Base-by-base conservation (phyloP, 2,888 invertebrate species). In the Eulithis prunata region DNA sequence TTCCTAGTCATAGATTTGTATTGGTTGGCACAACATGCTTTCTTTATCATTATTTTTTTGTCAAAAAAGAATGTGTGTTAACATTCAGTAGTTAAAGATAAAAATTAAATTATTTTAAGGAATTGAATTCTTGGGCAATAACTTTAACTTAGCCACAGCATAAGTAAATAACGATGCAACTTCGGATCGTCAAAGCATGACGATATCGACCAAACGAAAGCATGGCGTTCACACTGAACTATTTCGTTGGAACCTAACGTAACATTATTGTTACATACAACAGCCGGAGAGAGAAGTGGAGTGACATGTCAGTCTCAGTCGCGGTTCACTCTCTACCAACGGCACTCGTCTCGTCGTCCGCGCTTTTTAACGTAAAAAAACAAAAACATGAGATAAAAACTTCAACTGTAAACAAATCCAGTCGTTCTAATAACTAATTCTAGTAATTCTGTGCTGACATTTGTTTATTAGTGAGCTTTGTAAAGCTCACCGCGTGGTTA, bases 361-460 rank as follows among this genome's bases (percentile, higher is more conserved):
- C 55, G 49, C 56, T 36, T 14, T 38, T 32, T 28, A 56, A 41
- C 62, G 58, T 46, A 46, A 56, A 66, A 36, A 65, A 71, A 59
- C 70, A 57, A 69, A 76, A 80, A 75, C 72, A 81, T 80, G 74
- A 79, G 73, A 78, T 76, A 79, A 75, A 79, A n/a, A 72, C 60
- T 60, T 28, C 12, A 32, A 60, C 56, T 51, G 0, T 12, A 54
- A 55, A 58, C 52, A 46, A 60, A 49, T 58, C 43, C 8, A 21
- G 21, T 56, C 12, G 13, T 41, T 54, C 2, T 21, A 47, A 38
- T 6, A 57, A n/a, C 12, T 14, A 12, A 21, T 28, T 1, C 32
- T 32, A 32, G 21, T 5, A 12, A 13, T 49, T 11, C 51, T 57
- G 54, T 57, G 58, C 8, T 58, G 10, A 11, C 49, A 46, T 45